Conservation (phyloP, 1,140 invertebrate species). For the Armadillidium nasatum region DNA sequence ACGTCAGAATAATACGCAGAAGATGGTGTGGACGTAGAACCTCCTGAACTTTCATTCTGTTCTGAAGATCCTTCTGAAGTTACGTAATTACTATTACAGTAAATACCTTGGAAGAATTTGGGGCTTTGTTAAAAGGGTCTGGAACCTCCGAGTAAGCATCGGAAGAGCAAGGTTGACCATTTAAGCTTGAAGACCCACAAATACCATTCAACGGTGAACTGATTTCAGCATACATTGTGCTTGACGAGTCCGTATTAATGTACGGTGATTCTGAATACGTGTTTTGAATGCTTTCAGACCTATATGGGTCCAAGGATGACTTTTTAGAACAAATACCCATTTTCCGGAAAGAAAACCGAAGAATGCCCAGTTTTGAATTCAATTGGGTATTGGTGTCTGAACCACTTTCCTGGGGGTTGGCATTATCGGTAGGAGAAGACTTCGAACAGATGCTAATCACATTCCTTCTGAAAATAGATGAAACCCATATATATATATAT, state of each 20-base stretch:
- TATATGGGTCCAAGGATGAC: background rate
- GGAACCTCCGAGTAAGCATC: background rate
- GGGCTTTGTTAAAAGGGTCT: too few relatives aligned
- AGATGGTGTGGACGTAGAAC: background rate
- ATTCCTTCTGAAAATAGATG: too few relatives aligned
- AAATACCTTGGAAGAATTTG: too few relatives aligned
- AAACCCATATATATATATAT: too few relatives aligned
- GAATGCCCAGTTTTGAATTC: too few relatives aligned
- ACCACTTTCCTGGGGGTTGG: too few relatives aligned
- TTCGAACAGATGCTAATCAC: too few relatives aligned
- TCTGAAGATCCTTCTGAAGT: background rate
- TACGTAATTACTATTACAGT: too few relatives aligned
- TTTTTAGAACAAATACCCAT: background rate
- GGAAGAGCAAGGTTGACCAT: background rate
- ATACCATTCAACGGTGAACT: too few relatives aligned
- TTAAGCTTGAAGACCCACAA: background rate
- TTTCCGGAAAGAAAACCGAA: too few relatives aligned
- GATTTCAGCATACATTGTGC: background rate
- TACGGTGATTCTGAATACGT: background rate
- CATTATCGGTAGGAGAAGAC: too few relatives aligned
- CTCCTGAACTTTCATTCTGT: background rate
- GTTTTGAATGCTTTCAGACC: background rate
- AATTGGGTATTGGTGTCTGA: too few relatives aligned
- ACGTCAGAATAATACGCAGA: background rate
- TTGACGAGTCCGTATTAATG: background rate